Evolutionary conservation across 2,113 vertebrate genomes (phyloP).

Genomic region (Uria aalge): DNA sequence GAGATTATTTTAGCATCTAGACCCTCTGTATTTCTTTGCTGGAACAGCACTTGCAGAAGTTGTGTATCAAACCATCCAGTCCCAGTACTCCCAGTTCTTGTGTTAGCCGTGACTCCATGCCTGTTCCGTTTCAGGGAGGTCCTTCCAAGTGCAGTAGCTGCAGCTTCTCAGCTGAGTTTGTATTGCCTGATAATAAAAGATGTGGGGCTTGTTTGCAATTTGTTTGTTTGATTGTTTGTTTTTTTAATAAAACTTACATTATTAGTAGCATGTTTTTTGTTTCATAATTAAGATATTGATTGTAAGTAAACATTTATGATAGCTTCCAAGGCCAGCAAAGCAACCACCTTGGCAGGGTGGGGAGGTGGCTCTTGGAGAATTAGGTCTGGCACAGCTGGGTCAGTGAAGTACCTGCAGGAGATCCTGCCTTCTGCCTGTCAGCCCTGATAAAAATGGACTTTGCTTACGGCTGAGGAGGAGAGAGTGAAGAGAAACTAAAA

Average conservation of each 20-base stretch:
- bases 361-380: neutral
- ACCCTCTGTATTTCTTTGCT: neutral
- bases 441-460: neutral
- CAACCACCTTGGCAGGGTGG: no score
- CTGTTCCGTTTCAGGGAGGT: neutral
- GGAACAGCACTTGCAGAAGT: neutral
- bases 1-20: neutral
- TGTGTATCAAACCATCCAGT: neutral
- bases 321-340: neutral
- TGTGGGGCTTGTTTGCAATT: neutral
- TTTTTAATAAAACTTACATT: neutral
- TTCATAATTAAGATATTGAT: neutral
- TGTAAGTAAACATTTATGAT: neutral
- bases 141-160: neutral
- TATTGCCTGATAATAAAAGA: neutral
- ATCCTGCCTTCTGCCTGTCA: neutral
- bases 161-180: neutral
- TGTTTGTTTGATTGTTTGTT: neutral
- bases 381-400: neutral
- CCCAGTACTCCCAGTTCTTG: neutral
- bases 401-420: neutral
- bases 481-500: neutral
- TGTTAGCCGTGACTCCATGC: neutral
- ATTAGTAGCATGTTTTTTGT: neutral
- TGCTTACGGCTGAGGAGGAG: neutral